These are phyloP conservation scores for Ctenoplectra terminalis DNA, from an alignment of 1,140 invertebrate species.

Conservation along the genomic window DNA sequence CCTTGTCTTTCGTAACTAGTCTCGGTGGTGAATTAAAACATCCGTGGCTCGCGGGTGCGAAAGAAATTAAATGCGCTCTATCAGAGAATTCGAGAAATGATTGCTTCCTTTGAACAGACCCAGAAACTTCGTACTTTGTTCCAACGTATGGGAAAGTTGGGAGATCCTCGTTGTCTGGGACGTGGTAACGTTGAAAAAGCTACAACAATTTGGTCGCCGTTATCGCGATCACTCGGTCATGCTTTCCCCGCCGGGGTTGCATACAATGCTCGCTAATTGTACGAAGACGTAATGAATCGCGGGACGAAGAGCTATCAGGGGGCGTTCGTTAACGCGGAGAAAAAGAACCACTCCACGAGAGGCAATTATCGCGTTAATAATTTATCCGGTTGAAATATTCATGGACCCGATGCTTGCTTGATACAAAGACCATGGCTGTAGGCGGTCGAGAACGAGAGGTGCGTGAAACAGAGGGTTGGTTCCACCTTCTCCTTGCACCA, in stretches of 20 bases:
- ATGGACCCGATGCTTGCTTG: constrained; percentile 35
- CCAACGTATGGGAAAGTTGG: not conserved
- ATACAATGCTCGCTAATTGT: constrained; percentile 52
- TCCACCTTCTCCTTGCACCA: constrained; percentile 11
- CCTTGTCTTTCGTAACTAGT: not conserved
- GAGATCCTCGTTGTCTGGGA: not conserved
- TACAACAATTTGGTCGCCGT: constrained; percentile 44
- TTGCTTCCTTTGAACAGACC: not conserved
- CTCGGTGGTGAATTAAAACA: not conserved
- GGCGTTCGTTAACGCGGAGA: constrained; percentile 50
- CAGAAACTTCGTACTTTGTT: not conserved
- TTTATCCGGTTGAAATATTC: constrained; percentile 61
- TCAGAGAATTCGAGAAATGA: not conserved
- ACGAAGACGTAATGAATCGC: constrained; percentile 50
- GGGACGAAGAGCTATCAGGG: not conserved
- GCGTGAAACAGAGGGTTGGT: not conserved
- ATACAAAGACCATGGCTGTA: constrained; percentile 15
- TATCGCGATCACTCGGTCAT: constrained; percentile 48
- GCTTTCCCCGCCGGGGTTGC: not conserved
- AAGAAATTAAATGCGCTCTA: not conserved
- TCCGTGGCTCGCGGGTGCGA: not conserved
- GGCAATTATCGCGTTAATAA: constrained; percentile 64
- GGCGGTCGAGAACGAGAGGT: not conserved
- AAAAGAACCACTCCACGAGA: constrained; percentile 48
- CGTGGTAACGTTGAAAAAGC: constrained; percentile 6